Conservation (phyloP, 2,113 vertebrate species). For the Cynoglossus semilaevis region DNA sequence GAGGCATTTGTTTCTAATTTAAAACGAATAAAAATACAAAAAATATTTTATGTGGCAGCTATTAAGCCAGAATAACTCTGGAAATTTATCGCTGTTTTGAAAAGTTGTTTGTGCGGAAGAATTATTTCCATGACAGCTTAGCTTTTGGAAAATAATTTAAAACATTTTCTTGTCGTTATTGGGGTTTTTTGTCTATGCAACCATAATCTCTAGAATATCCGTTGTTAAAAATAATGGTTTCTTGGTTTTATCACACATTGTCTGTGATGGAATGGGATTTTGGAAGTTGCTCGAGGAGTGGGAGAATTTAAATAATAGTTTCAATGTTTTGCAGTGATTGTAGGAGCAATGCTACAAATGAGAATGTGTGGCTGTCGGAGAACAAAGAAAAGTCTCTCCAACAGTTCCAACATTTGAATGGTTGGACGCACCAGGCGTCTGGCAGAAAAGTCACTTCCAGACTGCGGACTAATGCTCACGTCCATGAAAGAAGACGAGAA, state of each 20-base stretch:
- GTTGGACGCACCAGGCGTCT: slow-evolving; percentile 8
- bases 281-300: background rate
- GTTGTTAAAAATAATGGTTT: background rate
- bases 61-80: background rate
- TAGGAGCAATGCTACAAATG: slow-evolving; percentile 17
- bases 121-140: slow-evolving; percentile 1
- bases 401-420: slow-evolving; percentile 8
- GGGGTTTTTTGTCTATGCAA: background rate
- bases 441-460: slow-evolving; percentile 18
- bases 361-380: background rate
- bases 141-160: slow-evolving; percentile 12
- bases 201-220: slow-evolving; percentile 13
- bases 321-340: background rate
- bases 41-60: background rate
- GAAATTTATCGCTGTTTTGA: background rate
- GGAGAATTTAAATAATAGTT: background rate
- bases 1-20: too few relatives aligned
- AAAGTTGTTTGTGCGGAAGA: background rate
- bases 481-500: slow-evolving; percentile 46
- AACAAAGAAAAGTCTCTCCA: slow-evolving; percentile 29
- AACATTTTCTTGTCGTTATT: background rate
- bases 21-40: too few relatives aligned
- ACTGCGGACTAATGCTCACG: slow-evolving; percentile 32
- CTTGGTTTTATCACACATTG: background rate
- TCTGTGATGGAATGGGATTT: background rate